Conservation (phyloP, 2,888 invertebrate species). For the Sphecodes monilicornis region DNA sequence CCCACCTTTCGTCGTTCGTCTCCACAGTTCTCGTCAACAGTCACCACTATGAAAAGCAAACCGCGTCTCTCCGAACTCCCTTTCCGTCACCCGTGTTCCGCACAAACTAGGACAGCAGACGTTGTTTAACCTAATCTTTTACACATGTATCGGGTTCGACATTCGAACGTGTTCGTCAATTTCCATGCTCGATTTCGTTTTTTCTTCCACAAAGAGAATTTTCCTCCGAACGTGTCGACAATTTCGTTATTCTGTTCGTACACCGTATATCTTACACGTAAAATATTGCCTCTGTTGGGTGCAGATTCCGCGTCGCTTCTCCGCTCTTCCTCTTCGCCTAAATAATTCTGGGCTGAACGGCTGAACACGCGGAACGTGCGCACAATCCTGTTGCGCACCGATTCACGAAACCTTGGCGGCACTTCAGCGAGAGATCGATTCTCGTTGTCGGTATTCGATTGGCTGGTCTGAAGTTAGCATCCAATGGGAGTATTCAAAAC, state of each 20-base stretch:
- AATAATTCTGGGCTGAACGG: slow-evolving; percentile 5
- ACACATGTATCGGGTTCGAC: not conserved
- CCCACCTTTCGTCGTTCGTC: slow-evolving; percentile 20
- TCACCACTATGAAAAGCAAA: not conserved
- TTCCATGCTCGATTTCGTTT: not conserved
- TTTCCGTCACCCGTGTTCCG: not conserved
- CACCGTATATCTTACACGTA: not conserved
- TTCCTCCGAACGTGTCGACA: not conserved
- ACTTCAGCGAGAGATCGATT: slow-evolving; percentile 31
- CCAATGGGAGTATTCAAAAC: slow-evolving; percentile 28
- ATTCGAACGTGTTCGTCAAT: not conserved
- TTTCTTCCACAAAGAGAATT: not conserved
- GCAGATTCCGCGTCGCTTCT: not conserved
- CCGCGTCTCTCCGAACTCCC: slow-evolving; percentile 15
- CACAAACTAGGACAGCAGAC: not conserved
- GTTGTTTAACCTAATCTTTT: slow-evolving; percentile 18
- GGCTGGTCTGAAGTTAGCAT: not conserved
- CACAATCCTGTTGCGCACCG: slow-evolving; percentile 33
- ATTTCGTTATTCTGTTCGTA: not conserved
- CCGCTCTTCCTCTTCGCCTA: slow-evolving; percentile 11
- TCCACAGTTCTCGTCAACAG: not conserved
- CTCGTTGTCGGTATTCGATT: slow-evolving; percentile 3
- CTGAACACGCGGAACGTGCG: slow-evolving; percentile 31
- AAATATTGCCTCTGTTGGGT: not conserved
- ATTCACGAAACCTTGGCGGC: slow-evolving; percentile 8